phyloP scores from a whole-genome alignment of 2,797 vertebrate genomes.

The Ceyx erithaca region DNA sequence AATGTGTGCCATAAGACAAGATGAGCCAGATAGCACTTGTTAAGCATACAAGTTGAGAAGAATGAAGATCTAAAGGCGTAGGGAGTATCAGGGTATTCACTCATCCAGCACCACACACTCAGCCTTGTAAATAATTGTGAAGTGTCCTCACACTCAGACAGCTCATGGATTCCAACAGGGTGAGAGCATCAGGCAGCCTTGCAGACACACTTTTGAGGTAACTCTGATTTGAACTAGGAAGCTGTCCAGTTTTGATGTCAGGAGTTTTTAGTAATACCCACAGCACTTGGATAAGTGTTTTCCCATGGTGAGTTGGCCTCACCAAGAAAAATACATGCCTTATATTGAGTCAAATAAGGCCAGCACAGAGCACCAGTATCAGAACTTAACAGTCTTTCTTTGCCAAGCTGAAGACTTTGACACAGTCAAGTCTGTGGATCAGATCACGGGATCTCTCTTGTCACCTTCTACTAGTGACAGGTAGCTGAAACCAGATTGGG shows the following conservation, averaged over 20 bases:
- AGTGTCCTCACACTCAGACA: constrained; percentile 4
- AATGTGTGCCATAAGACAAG: neutral
- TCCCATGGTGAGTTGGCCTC: neutral
- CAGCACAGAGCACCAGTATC: neutral
- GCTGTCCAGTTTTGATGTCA: constrained; percentile 23
- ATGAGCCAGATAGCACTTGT: neutral
- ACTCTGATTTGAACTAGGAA: constrained; percentile 46
- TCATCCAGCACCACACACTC: neutral
- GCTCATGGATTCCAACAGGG: constrained; percentile 25
- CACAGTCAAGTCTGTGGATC: neutral
- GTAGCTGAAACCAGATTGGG: neutral
- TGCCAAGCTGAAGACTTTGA: neutral
- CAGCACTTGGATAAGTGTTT: constrained; percentile 4
- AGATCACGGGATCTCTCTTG: neutral
- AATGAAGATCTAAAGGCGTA: neutral
- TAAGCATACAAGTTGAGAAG: neutral
- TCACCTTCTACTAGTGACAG: neutral
- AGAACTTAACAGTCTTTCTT: neutral
- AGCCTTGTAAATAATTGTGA: constrained; percentile 13
- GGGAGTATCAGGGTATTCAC: neutral
- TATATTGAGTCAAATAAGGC: constrained; percentile 7
- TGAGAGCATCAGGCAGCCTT: constrained; percentile 12
- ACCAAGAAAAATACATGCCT: constrained; percentile 14
- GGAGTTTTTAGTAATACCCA: constrained; percentile 41
- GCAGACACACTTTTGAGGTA: constrained; percentile 48